Base-by-base conservation (phyloP, 2,797 vertebrate genomes). In the Cyclopterus lumpus region DNA sequence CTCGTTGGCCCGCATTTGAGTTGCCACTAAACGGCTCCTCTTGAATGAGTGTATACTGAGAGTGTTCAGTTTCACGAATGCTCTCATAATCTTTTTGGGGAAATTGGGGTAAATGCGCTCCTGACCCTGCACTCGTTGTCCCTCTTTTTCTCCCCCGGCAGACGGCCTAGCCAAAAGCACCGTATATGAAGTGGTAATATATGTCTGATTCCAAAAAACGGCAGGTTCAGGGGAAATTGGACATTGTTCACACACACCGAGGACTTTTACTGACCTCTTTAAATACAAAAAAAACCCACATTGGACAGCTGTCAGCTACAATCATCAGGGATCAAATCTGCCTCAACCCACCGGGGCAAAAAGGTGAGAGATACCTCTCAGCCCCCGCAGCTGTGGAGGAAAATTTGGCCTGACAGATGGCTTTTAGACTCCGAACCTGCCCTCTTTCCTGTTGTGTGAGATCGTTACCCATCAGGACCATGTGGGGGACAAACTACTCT, bases 221-320 rank as follows among this genome's bases (percentile, higher is more conserved):
- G 26, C 15, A 16, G 40, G 36, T 72, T 64, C 34, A 42, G 34
- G 18, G 28, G 20, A 70, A 76, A 71, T 64, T 78, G 68, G 60
- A 80, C 73, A 81, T 81, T 74, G 81, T 88, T 88, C 70, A 78
- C 79, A 80, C 79, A 80, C 62, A n/a, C 40, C 5, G 34, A 30
- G 51, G 71, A 73, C 77, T 83, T 75, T 48, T 36, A 76, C 40
- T 87, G 79, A 89, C 83, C 87, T 77, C 67, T 62, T 53, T 49
- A 20, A 60, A 20, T 28, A 46, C 46, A 46, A 46, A 61, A 60
- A 74, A 81, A 77, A 8, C n/a, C n/a, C n/a, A 63, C 65, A 83
- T 79, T 76, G 58, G 80, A 83, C 85, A 89, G 88, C 85, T 86
- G 87, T 89, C 89, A 65, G 75, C 74, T 75, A 36, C 79, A 85